Base-by-base conservation (phyloP, 2,888 invertebrate species). In the Apocheima hispidaria region DNA sequence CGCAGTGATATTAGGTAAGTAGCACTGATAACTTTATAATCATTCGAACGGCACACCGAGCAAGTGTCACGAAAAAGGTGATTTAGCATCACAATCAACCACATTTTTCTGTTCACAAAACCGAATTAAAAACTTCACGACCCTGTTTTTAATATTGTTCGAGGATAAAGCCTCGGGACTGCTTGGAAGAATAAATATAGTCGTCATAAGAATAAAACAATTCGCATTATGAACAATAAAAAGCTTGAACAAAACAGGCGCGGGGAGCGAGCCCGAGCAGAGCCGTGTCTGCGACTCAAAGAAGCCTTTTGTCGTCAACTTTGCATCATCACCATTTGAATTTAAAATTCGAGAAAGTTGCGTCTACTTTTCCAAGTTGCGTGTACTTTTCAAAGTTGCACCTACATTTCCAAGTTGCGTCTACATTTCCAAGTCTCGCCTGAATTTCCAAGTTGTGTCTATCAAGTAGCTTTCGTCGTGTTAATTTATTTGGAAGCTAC, bases 281-380 rank as follows among this genome's bases (percentile, higher is more conserved):
- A 28, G 36, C 21, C 36, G 16, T 63, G 61, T 72, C 69, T 68
- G 73, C 75, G 64, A 65, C 68, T 70, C 60, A 49, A 65, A 63
- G 61, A 58, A 58, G 56, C 60, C 64, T 74, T 77, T 81, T 81
- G 81, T 83, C 74, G 65, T 67, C 44, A 85, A 87, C 81, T 86
- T 84, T n/a, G n/a, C n/a, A n/a, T n/a, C n/a, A n/a, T 66, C 66
- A 49, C 63, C 78, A 89, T 90, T 87, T 88, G 82, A 88, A 90
- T 89, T 89, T 90, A 83, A 90, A 90, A 91, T 91, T 78, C 73
- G 72, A 70, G 67, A 84, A 88, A 83, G 83, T 85, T 77, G 70
- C 41, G 59, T 59, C 81, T 80, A 48, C 53, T 54, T 53, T 36
- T 28, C 16, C 20, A 44, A 59, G 52, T 59, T 52, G 59, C 40